phyloP scores from a whole-genome alignment of 2,797 vertebrate genomes.

The Rhincodon typus region DNA sequence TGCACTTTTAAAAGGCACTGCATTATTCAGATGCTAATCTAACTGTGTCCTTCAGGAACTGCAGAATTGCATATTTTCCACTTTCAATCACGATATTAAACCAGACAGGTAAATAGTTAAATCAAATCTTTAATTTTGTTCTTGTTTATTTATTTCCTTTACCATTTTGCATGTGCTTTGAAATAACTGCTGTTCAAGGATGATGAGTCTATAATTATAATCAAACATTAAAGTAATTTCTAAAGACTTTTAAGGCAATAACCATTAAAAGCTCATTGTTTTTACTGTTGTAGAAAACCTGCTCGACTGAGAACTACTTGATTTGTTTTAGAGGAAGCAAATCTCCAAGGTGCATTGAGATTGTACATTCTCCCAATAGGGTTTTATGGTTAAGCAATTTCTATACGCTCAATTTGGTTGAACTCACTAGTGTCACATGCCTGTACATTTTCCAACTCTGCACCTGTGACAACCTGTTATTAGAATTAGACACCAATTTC shows the following conservation, averaged over 20 bases:
- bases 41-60: slow-evolving; percentile 10
- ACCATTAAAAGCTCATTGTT: neutral
- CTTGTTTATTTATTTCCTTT: neutral
- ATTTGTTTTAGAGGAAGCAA: neutral
- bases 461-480: too few relatives aligned
- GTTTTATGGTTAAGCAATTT: slow-evolving; percentile 1
- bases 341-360: neutral
- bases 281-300: neutral
- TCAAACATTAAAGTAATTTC: neutral
- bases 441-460: slow-evolving; percentile 15
- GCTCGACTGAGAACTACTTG: neutral
- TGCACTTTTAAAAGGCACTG: neutral
- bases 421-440: slow-evolving; percentile 5
- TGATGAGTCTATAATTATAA: neutral
- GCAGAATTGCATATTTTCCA: slow-evolving; percentile 3
- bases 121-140: neutral
- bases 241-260: neutral
- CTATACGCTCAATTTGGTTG: neutral
- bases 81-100: slow-evolving; percentile 14
- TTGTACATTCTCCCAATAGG: neutral
- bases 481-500: neutral
- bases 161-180: neutral
- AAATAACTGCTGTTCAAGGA: neutral
- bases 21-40: slow-evolving; percentile 39
- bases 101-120: neutral